Evolutionary conservation across 92 coral and sea anemone genomes (phyloP), one percentile per base, ranked within the genome.

Genomic region (Heliopora coerulea): DNA sequence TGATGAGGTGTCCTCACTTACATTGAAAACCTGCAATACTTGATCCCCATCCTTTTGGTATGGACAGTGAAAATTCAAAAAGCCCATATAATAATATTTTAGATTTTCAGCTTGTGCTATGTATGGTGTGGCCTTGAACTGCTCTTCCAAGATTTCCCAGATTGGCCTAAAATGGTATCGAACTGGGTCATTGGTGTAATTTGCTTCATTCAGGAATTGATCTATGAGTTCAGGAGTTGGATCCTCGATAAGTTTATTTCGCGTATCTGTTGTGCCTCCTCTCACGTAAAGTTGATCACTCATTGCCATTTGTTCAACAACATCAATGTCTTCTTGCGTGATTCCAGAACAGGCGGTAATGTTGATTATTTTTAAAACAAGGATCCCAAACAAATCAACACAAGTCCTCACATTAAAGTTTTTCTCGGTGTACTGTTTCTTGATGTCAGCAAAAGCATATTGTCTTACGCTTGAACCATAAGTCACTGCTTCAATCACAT

Each of bases 201-300:
- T 12, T 27, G 62, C 86, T 64, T 75, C 81, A 14, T 56, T 42
- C 62, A 82, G 33, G 34, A 82, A 64, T 54, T 54, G 37, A 10
- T 49, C 59, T 1, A 79, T 65, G 23, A 79, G 81, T 31, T 73
- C 62, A 25, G 49, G 29, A 44, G 79, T 52, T 39, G 49, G 19
- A 31, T 32, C 42, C 14, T 17, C 59, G 5, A 54, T 25, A 28
- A 83, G 83, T 26, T 68, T 52, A 26, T 42, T 62, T 32, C 83
- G 60, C 14, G 87, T 83, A n/a, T 78, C 72, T 7, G 75, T 21
- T 0, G 65, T 69, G 21, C 87, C 87, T 35, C 87, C 83, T 68
- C 80, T 63, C 20, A 74, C 49, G 12, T 35, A 49, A 35, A 82
- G 63, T 27, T 46, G 49, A 32, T 48, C 27, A 13, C 25, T 62